Evolutionary conservation across 2,888 invertebrate genomes (phyloP).

Genomic region (Zygogramma bicolorata): DNA sequence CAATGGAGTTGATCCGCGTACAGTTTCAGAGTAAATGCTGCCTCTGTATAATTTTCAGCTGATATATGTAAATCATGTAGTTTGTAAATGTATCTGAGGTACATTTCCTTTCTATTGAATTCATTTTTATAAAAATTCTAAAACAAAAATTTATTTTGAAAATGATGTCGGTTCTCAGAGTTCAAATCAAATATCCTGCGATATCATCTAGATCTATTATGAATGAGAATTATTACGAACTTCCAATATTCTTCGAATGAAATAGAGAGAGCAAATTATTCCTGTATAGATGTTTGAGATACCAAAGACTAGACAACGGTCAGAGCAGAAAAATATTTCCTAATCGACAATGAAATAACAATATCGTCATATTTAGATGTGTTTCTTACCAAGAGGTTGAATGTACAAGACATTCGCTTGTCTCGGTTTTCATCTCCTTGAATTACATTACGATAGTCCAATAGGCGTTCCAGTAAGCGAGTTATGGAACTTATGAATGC

Average conservation of each 20-base stretch:
- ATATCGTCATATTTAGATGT: too few relatives aligned
- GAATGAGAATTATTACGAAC: too few relatives aligned
- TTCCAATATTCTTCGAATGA: too few relatives aligned
- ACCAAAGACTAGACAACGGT: too few relatives aligned
- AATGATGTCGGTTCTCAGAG: too few relatives aligned
- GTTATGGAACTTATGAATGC: slow-evolving; percentile 95
- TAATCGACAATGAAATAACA: too few relatives aligned
- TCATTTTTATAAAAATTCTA: slow-evolving; percentile 97
- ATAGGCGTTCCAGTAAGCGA: slow-evolving; percentile 84
- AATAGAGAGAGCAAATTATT: too few relatives aligned
- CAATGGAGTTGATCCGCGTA: slow-evolving; percentile 92
- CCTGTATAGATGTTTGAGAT: too few relatives aligned
- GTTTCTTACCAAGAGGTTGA: slow-evolving; percentile 89
- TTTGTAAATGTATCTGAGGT: slow-evolving; percentile 94
- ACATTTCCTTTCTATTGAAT: slow-evolving; percentile 95
- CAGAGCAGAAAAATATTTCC: too few relatives aligned
- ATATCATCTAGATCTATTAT: too few relatives aligned
- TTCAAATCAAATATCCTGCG: too few relatives aligned
- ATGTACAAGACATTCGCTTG: slow-evolving; percentile 96
- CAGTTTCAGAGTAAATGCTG: slow-evolving; percentile 93
- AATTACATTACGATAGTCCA: slow-evolving; percentile 95
- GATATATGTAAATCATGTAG: slow-evolving; percentile 91
- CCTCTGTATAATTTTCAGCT: slow-evolving; percentile 94
- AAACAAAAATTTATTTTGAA: too few relatives aligned
- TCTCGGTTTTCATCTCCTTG: slow-evolving; percentile 96